These are phyloP conservation scores for Hofmannophila pseudospretella DNA, from an alignment of 2,888 invertebrate genomes.

Conservation along the genomic window DNA sequence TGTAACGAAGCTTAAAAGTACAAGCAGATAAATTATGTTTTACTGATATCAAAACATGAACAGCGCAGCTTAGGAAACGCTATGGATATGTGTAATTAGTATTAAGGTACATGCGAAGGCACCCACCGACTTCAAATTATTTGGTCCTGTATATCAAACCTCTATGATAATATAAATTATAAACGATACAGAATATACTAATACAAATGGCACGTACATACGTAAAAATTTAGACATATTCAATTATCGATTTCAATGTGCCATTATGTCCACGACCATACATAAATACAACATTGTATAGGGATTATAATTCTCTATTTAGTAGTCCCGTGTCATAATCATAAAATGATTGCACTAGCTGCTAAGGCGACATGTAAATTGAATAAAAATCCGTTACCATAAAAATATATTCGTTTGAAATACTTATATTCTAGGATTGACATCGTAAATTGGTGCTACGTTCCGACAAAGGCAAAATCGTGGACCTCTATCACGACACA, in stretches of 20 bases:
- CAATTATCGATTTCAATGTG: slow-evolving; percentile 24
- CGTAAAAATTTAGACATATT: slow-evolving; percentile 27
- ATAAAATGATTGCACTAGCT: slow-evolving; percentile 59
- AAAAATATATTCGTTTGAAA: slow-evolving; percentile 47
- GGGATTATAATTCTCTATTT: slow-evolving; percentile 27
- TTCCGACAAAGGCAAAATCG: slow-evolving; percentile 37
- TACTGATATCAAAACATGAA: slow-evolving; percentile 14
- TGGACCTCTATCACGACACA: slow-evolving; percentile 30
- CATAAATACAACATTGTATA: slow-evolving; percentile 14
- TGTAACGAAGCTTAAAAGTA: slow-evolving; percentile 61
- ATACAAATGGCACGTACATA: slow-evolving; percentile 36
- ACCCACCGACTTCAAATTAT: slow-evolving; percentile 39
- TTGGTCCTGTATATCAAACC: slow-evolving; percentile 60
- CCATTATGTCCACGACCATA: slow-evolving; percentile 18
- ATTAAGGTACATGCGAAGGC: slow-evolving; percentile 58
- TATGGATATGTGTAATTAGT: slow-evolving; percentile 33
- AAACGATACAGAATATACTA: slow-evolving; percentile 23
- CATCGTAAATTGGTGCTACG: slow-evolving; percentile 54
- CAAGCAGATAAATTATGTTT: slow-evolving; percentile 15
- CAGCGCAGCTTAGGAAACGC: slow-evolving; percentile 23
- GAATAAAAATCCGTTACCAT: slow-evolving; percentile 46
- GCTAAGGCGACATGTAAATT: slow-evolving; percentile 62
- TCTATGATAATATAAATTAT: slow-evolving; percentile 34
- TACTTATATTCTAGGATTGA: slow-evolving; percentile 44
- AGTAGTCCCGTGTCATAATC: background rate